Evolutionary conservation across 2,113 vertebrate species (phyloP).

Genomic region (Otocyon megalotis): DNA sequence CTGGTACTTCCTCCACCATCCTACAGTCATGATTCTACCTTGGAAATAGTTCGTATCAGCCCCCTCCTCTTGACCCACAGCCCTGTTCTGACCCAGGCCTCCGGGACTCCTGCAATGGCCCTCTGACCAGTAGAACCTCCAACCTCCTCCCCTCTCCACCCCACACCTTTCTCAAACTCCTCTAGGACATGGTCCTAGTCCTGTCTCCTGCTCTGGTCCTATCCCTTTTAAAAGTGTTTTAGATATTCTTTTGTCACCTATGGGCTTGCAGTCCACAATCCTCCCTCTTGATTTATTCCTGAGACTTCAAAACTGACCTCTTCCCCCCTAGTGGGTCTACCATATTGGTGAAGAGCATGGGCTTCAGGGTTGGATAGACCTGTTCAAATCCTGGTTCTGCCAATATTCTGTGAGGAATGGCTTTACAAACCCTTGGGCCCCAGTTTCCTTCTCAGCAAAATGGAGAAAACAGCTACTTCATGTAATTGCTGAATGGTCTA

Average conservation of each 20-base stretch:
- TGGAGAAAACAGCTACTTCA: neutral
- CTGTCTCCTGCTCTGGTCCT: neutral
- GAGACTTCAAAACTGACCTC: neutral
- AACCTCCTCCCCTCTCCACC: too few species aligned
- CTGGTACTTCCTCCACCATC: neutral
- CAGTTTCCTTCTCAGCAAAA: conserved; percentile 23
- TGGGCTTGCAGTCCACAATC: neutral
- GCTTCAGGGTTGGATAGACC: neutral
- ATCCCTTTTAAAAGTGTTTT: neutral
- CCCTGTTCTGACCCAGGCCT: neutral
- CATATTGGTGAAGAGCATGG: neutral
- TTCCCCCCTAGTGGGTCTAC: neutral
- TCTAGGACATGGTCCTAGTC: neutral
- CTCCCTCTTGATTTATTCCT: neutral
- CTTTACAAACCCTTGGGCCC: neutral
- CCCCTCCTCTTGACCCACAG: neutral
- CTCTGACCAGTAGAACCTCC: neutral
- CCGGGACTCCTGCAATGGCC: neutral
- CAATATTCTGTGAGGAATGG: neutral
- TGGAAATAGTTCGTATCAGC: neutral
- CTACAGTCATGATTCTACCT: neutral
- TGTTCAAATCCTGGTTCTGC: neutral
- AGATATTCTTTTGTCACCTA: neutral
- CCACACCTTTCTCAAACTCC: neutral
- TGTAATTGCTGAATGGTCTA: neutral